Base-by-base conservation (phyloP, 92 coral and sea anemone genomes). In the Siderastrea siderea region DNA sequence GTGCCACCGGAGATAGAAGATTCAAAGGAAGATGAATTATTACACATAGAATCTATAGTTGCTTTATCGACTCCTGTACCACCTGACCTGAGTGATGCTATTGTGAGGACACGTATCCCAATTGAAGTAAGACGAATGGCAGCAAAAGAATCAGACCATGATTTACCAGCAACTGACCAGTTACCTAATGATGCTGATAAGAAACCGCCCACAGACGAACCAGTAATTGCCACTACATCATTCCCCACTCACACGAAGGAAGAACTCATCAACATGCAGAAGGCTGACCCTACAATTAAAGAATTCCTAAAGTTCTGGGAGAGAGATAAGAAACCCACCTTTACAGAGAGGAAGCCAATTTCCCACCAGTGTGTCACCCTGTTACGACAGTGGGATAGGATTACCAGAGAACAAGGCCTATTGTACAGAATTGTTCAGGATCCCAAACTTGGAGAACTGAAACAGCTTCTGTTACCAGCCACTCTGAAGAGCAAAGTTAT, bases 371-470 rank as follows among this genome's bases (percentile, higher is more conserved):
- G 77, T 47, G 68, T 78, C 78, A 62, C 74, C 60, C 47, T 87
- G 71, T 55, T 86, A 55, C 9, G 38, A 50, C 90, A 89, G 65
- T 75, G 89, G 88, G 60, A 83, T n/a, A 65, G 92, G 57, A 71
- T 88, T 49, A 62, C 54, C 17, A 19, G 47, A 60, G 80, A 81
- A 15, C 73, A 82, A 16, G 88, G 92, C 17, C 63, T 76, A 52
- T n/a, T 89, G 16, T 76, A 84, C 47, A 53, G 92, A 68, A 58
- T 13, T 44, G 73, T 78, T 44, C 82, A 75, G 54, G 88, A 83
- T 60, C 84, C 84, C 58, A 26, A 83, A 53, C 78, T 73, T 54
- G 77, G 74, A 47, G 70, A 84, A 68, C 57, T 89, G 43, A 75
- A 46, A 49, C 89, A 88, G 68, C 73, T 82, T 7, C 57, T 75